Conservation (phyloP, 2,113 vertebrate species). For the Scophthalmus maximus region DNA sequence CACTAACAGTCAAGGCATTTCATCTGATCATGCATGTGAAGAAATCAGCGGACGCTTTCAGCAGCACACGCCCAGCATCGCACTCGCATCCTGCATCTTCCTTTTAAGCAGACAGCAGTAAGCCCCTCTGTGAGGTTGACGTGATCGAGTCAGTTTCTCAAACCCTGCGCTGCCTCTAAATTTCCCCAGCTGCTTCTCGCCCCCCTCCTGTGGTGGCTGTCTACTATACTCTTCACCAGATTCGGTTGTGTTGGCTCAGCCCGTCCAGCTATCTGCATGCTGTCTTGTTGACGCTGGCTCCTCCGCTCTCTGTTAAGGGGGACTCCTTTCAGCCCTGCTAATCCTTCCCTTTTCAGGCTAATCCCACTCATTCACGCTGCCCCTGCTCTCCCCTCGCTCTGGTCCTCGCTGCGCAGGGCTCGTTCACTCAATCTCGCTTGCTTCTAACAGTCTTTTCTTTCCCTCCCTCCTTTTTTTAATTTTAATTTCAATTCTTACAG, state of each 20-base stretch:
- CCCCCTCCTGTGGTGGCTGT: constrained; percentile 14
- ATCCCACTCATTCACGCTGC: constrained; percentile 57
- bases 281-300: constrained; percentile 48
- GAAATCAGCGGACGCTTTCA: background rate
- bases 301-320: constrained; percentile 37
- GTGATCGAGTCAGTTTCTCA: constrained; percentile 9
- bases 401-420: constrained; percentile 16
- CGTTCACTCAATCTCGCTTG: constrained; percentile 29
- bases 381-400: constrained; percentile 14
- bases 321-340: constrained; percentile 59
- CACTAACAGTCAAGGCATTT: too few relatives aligned
- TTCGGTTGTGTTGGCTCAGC: constrained; percentile 12
- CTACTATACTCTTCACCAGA: background rate
- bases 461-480: background rate
- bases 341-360: constrained; percentile 62
- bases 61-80: background rate
- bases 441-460: constrained; percentile 1
- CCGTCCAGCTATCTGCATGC: constrained; percentile 53
- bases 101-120: constrained; percentile 16
- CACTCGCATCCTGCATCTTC: background rate
- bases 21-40: background rate
- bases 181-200: constrained; percentile 15
- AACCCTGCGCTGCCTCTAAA: constrained; percentile 31
- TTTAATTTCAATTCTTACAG: too few relatives aligned
- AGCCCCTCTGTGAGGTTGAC: constrained; percentile 3